phyloP scores from a whole-genome alignment of 2,113 vertebrate genomes.

The Petrocephalus zakoni region DNA sequence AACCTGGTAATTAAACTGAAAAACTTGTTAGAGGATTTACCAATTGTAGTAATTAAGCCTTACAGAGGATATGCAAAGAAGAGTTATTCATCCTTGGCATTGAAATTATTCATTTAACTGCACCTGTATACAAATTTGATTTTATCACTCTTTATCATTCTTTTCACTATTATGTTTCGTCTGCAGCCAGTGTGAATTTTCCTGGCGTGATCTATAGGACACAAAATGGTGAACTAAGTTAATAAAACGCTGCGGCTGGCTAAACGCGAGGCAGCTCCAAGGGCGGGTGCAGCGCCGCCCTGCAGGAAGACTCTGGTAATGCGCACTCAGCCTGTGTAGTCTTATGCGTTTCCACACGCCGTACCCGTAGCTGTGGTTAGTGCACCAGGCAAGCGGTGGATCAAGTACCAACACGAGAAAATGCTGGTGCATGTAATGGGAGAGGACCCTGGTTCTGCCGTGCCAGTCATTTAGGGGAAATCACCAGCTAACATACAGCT shows the following conservation, averaged over 20 bases:
- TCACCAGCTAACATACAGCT: background rate
- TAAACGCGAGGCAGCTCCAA: background rate
- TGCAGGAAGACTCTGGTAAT: background rate
- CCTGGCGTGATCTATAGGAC: background rate
- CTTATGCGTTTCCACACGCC: background rate
- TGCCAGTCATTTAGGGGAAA: background rate
- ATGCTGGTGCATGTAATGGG: background rate
- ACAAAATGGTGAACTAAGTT: constrained; percentile 3
- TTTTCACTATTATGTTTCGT: background rate
- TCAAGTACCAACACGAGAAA: background rate
- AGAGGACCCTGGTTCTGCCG: background rate
- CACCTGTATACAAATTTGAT: background rate
- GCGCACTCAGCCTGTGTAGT: background rate
- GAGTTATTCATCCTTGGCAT: background rate
- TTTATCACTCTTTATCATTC: background rate
- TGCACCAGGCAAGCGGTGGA: background rate
- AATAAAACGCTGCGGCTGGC: background rate
- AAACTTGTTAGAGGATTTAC: background rate
- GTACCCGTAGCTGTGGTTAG: background rate
- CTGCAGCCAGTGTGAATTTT: background rate
- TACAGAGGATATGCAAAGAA: background rate
- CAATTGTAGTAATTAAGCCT: background rate
- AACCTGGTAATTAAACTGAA: background rate
- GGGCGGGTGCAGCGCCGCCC: background rate
- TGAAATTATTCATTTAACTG: background rate